A percentile compares a stretch with the other conserved stretches of the same genome.
Evolutionary conservation across 2,113 vertebrate genomes (phyloP).

Genomic region (Ictidomys tridecemlineatus): DNA sequence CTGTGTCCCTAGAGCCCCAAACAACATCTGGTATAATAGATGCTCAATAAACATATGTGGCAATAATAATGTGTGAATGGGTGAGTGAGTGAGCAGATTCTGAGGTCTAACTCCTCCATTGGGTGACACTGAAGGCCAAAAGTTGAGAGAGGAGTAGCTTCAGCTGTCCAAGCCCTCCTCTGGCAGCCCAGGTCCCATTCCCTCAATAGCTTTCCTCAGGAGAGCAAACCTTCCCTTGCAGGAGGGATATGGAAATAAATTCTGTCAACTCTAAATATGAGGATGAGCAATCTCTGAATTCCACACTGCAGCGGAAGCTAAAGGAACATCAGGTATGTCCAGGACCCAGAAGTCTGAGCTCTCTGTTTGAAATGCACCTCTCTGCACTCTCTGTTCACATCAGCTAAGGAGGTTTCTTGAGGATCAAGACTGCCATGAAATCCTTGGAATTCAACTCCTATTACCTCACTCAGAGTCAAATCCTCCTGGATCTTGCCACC

Average conservation of each 20-base stretch:
- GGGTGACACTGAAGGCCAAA: neutral
- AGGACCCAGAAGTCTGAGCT: accelerated
- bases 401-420: neutral
- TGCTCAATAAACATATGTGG: neutral
- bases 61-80: neutral
- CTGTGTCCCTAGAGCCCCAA: neutral
- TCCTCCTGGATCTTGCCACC: neutral
- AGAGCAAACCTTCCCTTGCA: constrained; percentile 63
- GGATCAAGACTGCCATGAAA: neutral
- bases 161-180: too few species aligned
- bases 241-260: constrained; percentile 88
- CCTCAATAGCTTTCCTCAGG: neutral
- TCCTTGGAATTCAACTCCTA: neutral
- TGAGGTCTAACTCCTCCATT: neutral
- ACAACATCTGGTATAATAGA: neutral
- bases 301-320: constrained; percentile 86
- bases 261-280: constrained; percentile 87
- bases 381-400: neutral
- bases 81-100: neutral
- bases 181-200: neutral
- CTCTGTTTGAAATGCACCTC: neutral
- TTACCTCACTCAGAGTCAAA: neutral
- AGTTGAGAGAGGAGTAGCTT: neutral
- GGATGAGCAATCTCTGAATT: constrained; percentile 88
- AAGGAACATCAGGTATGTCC: constrained; percentile 88